These are phyloP conservation scores for Piscicola geometra DNA, from an alignment of 2,888 invertebrate genomes.

Conservation along the genomic window DNA sequence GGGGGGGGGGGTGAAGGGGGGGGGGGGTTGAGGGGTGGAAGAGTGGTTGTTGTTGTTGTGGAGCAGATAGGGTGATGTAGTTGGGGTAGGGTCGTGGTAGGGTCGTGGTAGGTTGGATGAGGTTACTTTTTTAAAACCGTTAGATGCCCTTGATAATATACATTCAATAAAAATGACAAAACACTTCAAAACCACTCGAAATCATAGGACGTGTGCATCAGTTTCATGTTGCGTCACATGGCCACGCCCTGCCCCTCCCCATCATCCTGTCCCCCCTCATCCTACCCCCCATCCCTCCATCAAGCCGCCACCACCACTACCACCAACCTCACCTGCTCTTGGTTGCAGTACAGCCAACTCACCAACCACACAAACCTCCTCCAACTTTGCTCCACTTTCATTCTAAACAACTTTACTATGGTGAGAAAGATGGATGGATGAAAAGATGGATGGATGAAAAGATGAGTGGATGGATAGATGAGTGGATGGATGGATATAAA, in stretches of 20 bases:
- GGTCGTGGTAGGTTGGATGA: too few relatives aligned
- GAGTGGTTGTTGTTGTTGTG: too few relatives aligned
- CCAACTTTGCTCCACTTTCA: slow-evolving; percentile 51
- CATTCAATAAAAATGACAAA: too few relatives aligned
- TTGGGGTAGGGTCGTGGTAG: too few relatives aligned
- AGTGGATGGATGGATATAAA: too few relatives aligned
- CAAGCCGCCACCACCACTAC: slow-evolving; percentile 53
- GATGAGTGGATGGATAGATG: slow-evolving; percentile 1
- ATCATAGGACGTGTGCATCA: slow-evolving; percentile 70
- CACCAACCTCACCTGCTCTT: slow-evolving; percentile 72
- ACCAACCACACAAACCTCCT: slow-evolving; percentile 71
- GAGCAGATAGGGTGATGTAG: too few relatives aligned
- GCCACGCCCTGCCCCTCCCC: slow-evolving; percentile 60
- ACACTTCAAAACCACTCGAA: too few relatives aligned
- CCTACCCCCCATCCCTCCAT: not conserved
- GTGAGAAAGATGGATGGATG: slow-evolving; percentile 59
- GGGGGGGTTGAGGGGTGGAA: too few relatives aligned
- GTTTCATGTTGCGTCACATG: slow-evolving; percentile 81
- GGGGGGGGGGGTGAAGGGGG: not conserved
- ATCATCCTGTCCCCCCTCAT: not conserved
- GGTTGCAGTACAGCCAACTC: slow-evolving; percentile 83
- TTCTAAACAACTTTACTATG: slow-evolving; percentile 84
- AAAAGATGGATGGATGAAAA: not conserved
- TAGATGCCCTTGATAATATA: too few relatives aligned
- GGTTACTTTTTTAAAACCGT: too few relatives aligned